Evolutionary conservation across 1,140 invertebrate genomes (phyloP), one percentile per base, ranked within the genome.

Genomic region (Rhynchophorus ferrugineus): DNA sequence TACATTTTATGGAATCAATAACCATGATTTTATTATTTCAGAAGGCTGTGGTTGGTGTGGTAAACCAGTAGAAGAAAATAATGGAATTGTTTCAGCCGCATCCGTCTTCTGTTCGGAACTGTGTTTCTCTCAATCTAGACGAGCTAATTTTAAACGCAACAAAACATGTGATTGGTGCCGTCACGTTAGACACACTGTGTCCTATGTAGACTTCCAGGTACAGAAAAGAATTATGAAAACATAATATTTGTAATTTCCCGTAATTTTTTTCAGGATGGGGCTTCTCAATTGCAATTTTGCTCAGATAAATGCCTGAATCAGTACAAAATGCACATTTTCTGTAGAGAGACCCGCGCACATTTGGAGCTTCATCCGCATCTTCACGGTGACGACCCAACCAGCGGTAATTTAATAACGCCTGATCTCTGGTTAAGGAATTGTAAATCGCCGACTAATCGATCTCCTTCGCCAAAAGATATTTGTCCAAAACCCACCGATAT

Each of bases 241-340:
- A 7, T 37, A 13, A 37, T 7, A n/a, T 5, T 7, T 37, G 6
- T 7, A 33, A 7, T 33, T 7, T 7, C 6, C 11, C 5, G 11
- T 6, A 5, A 33, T 33, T 33, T 33, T 33, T 6, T 74, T 35
- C 73, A 85, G 76, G 85, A 89, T 61, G 84, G 84, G 13, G 82
- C 85, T 47, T 82, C 83, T 46, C 85, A 88, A 58, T 73, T 88
- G 9, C 85, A 89, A 68, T 89, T 89, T 69, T 86, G 79, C 68
- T 89, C 89, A 48, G 87, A 92, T 68, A 93, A 93, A 75, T 95
- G 91, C 66, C 75, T 94, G 37, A 93, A 93, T 67, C 90, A 93
- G 69, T 95, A 93, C 73, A 94, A 95, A 74, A 93, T 95, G 89
- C 89, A 92, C 65, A 91, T 93, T 56, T 95, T 94, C 69, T 93